A percentile compares a stretch with the other conserved stretches of the same genome.
Evolutionary conservation across 1,140 invertebrate species (phyloP).

Genomic region (Papilio polytes): DNA sequence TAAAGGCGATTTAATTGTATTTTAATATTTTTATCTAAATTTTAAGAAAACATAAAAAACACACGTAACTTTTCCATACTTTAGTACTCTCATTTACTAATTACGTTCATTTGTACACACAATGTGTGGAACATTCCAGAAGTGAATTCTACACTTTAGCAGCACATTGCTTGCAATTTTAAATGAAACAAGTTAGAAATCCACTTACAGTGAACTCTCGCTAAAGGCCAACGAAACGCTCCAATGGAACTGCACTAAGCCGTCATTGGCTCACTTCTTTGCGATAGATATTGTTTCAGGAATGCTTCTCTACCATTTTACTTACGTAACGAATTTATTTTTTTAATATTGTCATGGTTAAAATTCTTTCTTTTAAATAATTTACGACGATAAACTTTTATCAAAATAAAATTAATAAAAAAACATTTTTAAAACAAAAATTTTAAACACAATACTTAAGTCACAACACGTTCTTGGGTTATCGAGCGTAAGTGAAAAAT

Average conservation of each 20-base stretch:
- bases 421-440: background rate
- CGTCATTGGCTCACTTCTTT: slow-evolving; percentile 11
- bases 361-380: background rate
- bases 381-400: background rate
- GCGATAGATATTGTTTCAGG: slow-evolving; percentile 32
- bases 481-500: background rate
- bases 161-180: slow-evolving; percentile 28
- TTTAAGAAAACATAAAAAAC: too few species aligned
- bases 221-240: slow-evolving; percentile 29
- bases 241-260: slow-evolving; percentile 28
- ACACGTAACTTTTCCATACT: background rate
- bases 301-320: background rate
- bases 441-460: background rate
- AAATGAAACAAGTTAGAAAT: slow-evolving; percentile 41
- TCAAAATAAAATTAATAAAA: background rate
- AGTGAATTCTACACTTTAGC: slow-evolving; percentile 17
- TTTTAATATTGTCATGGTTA: background rate
- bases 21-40: too few species aligned
- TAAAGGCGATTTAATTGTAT: too few species aligned
- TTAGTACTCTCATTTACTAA: background rate
- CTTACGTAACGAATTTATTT: background rate
- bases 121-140: slow-evolving; percentile 7
- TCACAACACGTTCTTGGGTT: background rate
- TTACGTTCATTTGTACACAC: background rate
- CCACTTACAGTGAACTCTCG: slow-evolving; percentile 25